Conservation (phyloP, 1,140 invertebrate species). For the Eupeodes corollae region DNA sequence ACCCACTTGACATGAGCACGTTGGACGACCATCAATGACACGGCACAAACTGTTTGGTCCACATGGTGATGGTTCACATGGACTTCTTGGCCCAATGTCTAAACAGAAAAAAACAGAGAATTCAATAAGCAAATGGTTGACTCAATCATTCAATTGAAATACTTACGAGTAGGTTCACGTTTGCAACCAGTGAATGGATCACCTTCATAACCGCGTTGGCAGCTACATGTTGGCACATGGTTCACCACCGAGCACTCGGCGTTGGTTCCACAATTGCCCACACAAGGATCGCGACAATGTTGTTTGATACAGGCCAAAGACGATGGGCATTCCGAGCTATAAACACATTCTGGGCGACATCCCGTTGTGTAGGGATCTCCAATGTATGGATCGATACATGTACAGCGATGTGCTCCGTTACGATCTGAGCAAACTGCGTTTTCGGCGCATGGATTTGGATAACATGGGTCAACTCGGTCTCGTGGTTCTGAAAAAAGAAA, state of each 20-base stretch:
- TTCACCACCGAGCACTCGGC: conserved; percentile 68
- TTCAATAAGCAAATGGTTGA: not conserved
- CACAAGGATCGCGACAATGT: conserved; percentile 74
- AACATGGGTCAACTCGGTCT: conserved; percentile 52
- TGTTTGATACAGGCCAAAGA: conserved; percentile 71
- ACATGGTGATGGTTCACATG: conserved; percentile 69
- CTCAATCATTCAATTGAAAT: conserved; percentile 1
- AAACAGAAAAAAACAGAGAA: conserved; percentile 18
- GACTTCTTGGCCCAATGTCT: conserved; percentile 44
- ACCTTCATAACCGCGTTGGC: conserved; percentile 59
- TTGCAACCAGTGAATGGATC: conserved; percentile 73
- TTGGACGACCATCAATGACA: conserved; percentile 53
- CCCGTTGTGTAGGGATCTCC: conserved; percentile 67
- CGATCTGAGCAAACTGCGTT: conserved; percentile 64
- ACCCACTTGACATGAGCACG: conserved; percentile 65
- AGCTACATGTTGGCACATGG: conserved; percentile 70
- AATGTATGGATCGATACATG: conserved; percentile 73
- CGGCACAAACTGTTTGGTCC: conserved; percentile 70
- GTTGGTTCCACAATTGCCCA: conserved; percentile 68
- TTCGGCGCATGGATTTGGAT: conserved; percentile 68
- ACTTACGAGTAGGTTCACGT: conserved; percentile 46
- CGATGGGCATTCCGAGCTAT: conserved; percentile 66
- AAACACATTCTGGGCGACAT: conserved; percentile 67
- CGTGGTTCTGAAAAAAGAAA: conserved; percentile 18
- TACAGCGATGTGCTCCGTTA: conserved; percentile 56